Evolutionary conservation across 2,113 vertebrate species (phyloP).

Genomic region (Nettapus auritus): DNA sequence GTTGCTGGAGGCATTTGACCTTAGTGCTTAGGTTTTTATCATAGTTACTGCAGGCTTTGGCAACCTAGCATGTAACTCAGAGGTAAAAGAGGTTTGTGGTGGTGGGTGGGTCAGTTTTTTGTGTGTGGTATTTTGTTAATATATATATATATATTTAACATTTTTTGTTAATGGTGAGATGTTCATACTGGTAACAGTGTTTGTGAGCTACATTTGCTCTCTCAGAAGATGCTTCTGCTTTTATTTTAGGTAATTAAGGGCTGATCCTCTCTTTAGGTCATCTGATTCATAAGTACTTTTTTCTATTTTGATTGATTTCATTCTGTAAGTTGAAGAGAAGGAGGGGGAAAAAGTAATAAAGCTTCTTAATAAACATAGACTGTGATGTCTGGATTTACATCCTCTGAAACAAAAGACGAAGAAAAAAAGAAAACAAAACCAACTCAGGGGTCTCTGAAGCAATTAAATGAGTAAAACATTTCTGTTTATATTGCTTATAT

Average conservation of each 20-base stretch:
- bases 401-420: background rate
- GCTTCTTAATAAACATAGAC: background rate
- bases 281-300: background rate
- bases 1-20: background rate
- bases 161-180: background rate
- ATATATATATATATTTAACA: no score
- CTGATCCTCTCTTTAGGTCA: background rate
- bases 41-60: background rate
- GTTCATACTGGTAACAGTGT: background rate
- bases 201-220: background rate
- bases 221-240: background rate
- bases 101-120: background rate
- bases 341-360: background rate
- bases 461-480: background rate
- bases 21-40: background rate
- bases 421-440: background rate
- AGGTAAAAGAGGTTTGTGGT: background rate
- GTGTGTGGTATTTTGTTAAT: background rate
- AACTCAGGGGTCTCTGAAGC: background rate
- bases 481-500: background rate
- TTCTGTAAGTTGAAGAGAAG: background rate
- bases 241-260: background rate
- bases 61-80: background rate
- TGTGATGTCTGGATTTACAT: background rate
- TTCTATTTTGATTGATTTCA: background rate